These are phyloP conservation scores for Trichomalopsis sarcophagae DNA, from an alignment of 1,140 invertebrate species.

Conservation along the genomic window DNA sequence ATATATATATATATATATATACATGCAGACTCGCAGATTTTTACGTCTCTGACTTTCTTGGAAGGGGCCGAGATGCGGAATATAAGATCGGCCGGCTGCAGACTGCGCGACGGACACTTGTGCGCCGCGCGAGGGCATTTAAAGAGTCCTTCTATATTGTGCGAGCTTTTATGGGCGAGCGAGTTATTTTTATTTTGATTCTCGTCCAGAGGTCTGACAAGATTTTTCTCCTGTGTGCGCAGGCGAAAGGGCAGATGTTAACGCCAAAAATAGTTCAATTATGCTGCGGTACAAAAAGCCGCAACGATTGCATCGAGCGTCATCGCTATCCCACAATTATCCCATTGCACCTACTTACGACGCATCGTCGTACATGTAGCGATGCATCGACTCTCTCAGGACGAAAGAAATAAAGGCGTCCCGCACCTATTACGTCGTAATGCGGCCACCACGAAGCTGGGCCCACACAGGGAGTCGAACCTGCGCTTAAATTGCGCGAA, in stretches of 20 bases:
- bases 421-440: conserved; percentile 14
- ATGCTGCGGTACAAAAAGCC: too few species aligned
- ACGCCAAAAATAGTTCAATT: too few species aligned
- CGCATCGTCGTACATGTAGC: not conserved
- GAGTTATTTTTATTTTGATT: not conserved
- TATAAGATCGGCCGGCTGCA: not conserved
- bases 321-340: not conserved
- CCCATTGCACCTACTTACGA: not conserved
- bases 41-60: not conserved
- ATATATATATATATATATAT: too few species aligned
- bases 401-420: not conserved
- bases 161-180: too few species aligned
- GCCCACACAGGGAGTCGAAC: conserved; percentile 7
- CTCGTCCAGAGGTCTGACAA: not conserved
- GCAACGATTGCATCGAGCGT: too few species aligned
- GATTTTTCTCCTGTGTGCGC: not conserved
- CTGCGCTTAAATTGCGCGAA: conserved; percentile 28
- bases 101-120: not conserved
- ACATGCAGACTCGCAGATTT: too few species aligned
- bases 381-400: not conserved
- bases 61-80: not conserved
- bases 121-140: not conserved
- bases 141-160: not conserved
- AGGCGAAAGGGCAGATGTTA: too few species aligned
- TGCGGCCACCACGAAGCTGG: not conserved